A percentile compares a stretch with the other conserved stretches of the same genome.
Conservation (phyloP, 2,797 vertebrate species). For the Chloroceryle inda region DNA sequence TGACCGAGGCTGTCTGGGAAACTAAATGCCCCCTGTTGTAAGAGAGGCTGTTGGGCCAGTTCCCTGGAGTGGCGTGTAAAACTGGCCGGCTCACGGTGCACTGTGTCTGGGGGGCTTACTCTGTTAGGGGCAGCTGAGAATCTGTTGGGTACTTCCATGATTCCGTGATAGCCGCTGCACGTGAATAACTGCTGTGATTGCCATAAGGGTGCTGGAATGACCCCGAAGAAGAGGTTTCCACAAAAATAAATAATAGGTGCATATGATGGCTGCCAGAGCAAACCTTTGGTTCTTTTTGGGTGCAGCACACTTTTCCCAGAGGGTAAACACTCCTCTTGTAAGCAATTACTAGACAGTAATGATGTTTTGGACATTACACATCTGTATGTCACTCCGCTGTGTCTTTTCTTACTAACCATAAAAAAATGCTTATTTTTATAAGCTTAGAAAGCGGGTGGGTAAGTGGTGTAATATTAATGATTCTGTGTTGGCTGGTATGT, state of each 20-base stretch:
- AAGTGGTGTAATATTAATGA: neutral
- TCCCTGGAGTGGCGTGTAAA: neutral
- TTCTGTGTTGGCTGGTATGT: neutral
- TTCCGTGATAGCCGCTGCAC: neutral
- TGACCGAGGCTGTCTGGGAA: rapidly evolving
- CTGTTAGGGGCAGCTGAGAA: neutral
- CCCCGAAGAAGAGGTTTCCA: neutral
- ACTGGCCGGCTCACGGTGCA: neutral
- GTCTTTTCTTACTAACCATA: neutral
- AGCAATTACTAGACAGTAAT: neutral
- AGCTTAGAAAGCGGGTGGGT: neutral
- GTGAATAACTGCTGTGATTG: neutral
- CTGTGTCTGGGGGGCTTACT: neutral
- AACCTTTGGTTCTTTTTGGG: neutral
- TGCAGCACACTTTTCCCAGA: neutral
- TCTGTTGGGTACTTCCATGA: neutral
- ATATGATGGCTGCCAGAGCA: rapidly evolving
- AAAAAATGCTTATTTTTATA: neutral
- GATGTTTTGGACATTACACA: neutral
- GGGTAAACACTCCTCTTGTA: neutral
- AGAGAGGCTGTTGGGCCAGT: neutral
- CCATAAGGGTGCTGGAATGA: neutral
- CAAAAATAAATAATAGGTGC: neutral
- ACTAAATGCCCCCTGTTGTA: rapidly evolving
- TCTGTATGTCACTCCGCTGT: neutral